These are phyloP conservation scores for Acanthis flammea DNA, from an alignment of 2,797 vertebrate species.

Conservation along the genomic window DNA sequence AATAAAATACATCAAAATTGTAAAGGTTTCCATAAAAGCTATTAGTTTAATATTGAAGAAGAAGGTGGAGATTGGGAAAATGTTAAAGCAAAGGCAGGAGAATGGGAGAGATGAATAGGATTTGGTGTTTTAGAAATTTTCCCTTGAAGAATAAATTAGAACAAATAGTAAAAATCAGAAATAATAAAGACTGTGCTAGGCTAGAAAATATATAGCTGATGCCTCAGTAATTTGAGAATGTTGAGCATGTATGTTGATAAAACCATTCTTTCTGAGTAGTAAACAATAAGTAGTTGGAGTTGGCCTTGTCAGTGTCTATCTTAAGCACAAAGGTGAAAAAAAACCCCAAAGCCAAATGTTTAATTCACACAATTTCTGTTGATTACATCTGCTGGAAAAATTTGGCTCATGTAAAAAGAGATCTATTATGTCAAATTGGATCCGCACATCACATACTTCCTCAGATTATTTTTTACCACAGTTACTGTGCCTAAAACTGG, in stretches of 20 bases:
- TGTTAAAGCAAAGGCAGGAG: not conserved
- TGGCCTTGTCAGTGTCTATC: not conserved
- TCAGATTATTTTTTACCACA: not conserved
- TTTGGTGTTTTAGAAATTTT: not conserved
- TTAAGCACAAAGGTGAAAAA: not conserved
- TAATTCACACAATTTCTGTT: not conserved
- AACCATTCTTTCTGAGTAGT: not conserved
- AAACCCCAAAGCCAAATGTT: not conserved
- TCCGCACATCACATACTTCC: not conserved
- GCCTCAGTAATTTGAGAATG: not conserved
- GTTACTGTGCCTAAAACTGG: not conserved
- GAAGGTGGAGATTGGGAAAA: not conserved
- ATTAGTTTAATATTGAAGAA: not conserved
- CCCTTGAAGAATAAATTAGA: not conserved
- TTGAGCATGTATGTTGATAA: not conserved
- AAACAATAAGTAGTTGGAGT: not conserved
- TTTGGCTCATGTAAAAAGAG: not conserved
- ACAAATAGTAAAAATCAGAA: not conserved
- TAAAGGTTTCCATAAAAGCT: not conserved
- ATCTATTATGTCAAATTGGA: not conserved
- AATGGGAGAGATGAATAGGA: not conserved
- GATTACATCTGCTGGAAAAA: not conserved
- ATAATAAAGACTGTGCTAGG: not conserved
- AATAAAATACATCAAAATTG: not conserved
- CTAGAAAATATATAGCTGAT: not conserved